Evolutionary conservation across 30 jellyfish, hydroid and myxozoan species (phyloP).

Genomic region (Sanderia malayensis): DNA sequence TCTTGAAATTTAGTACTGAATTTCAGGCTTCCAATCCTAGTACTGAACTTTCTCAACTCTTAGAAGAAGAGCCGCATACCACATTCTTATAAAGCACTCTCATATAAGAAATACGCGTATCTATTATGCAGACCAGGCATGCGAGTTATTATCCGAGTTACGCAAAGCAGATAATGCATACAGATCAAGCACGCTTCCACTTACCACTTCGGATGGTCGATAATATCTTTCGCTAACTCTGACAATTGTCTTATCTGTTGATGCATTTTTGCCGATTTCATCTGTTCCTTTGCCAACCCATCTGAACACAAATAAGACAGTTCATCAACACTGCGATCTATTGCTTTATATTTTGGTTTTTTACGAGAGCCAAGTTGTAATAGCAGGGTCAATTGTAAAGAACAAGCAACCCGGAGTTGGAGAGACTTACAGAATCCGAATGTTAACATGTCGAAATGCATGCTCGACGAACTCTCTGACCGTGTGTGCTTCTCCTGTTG

Average conservation of each 20-base stretch:
- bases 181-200: conserved; percentile 6
- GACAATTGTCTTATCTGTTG: conserved; percentile 56
- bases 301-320: conserved; percentile 17
- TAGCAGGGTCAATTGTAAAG: not conserved
- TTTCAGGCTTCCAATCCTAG: not conserved
- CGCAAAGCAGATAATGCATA: not conserved
- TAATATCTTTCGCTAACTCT: conserved; percentile 85
- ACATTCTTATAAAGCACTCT: not conserved
- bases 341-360: not conserved
- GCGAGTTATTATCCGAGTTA: not conserved
- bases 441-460: conserved; percentile 71
- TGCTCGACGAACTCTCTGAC: conserved; percentile 95
- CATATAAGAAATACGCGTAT: not conserved
- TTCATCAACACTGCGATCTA: not conserved
- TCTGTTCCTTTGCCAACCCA: conserved; percentile 86
- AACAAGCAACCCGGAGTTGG: not conserved
- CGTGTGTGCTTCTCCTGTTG: conserved; percentile 94
- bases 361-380: not conserved
- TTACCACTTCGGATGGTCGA: conserved; percentile 98
- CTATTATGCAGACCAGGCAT: not conserved
- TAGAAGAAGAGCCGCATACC: not conserved
- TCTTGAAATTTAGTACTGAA: too few relatives aligned
- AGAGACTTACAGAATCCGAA: conserved; percentile 66
- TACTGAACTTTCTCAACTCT: not conserved
- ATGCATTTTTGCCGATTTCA: conserved; percentile 79